Evolutionary conservation across 2,797 vertebrate genomes (phyloP).

Genomic region (Emys orbicularis): DNA sequence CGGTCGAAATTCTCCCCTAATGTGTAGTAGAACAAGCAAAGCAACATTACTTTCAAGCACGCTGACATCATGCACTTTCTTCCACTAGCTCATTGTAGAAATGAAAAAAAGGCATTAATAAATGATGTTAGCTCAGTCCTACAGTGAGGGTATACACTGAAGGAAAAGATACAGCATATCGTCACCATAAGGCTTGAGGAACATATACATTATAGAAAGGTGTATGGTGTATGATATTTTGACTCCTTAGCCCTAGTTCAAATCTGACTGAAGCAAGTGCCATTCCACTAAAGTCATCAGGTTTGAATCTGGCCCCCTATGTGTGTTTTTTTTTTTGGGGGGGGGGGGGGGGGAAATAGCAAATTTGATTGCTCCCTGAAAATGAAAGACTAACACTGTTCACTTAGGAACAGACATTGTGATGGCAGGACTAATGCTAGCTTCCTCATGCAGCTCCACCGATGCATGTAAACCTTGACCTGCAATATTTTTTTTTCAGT

Average conservation of each 20-base stretch:
- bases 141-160: constrained; percentile 70
- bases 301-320: neutral
- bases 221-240: neutral
- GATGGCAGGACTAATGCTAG: constrained; percentile 45
- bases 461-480: neutral
- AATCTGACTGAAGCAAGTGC: neutral
- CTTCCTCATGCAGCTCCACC: constrained; percentile 23
- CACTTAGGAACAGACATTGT: constrained; percentile 32
- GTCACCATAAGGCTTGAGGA: constrained; percentile 77
- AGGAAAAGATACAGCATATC: constrained; percentile 60
- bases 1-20: constrained; percentile 99
- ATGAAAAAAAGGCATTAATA: constrained; percentile 86
- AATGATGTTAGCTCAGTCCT: constrained; percentile 85
- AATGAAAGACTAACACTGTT: constrained; percentile 16
- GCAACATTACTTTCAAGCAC: constrained; percentile 93
- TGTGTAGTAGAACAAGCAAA: constrained; percentile 89
- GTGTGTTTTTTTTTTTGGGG: too few species aligned
- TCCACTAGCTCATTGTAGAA: constrained; percentile 81
- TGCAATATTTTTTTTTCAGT: neutral
- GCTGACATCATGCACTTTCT: constrained; percentile 89
- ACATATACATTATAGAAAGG: neutral
- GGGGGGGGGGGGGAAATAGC: neutral
- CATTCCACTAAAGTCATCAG: neutral
- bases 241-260: neutral
- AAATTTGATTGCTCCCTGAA: constrained; percentile 35